These are phyloP conservation scores for Dysmachus trigonus DNA, from an alignment of 2,888 invertebrate species.

Conservation along the genomic window DNA sequence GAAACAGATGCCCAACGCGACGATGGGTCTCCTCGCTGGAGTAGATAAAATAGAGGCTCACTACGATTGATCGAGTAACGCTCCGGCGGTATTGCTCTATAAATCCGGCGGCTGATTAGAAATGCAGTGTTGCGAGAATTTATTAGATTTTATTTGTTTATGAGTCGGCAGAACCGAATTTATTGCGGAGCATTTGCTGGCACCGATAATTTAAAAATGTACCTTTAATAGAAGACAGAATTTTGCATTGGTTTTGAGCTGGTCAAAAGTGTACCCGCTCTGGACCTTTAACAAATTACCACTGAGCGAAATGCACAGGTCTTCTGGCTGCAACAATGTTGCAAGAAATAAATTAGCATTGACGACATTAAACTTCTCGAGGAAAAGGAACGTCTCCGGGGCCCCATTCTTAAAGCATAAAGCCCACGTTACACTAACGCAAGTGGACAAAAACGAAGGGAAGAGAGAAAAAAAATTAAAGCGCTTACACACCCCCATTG, in stretches of 20 bases:
- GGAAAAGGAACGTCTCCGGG: neutral
- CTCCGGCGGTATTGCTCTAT: neutral
- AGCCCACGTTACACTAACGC: neutral
- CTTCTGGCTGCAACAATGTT: neutral
- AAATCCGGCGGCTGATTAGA: neutral
- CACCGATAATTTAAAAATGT: neutral
- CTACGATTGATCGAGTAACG: neutral
- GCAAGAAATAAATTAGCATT: constrained; percentile 33
- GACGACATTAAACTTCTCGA: constrained; percentile 33
- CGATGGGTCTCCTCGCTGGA: neutral
- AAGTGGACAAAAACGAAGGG: neutral
- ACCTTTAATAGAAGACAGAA: neutral
- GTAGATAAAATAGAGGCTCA: neutral
- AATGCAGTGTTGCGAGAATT: neutral
- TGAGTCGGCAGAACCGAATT: neutral
- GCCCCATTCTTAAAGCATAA: neutral
- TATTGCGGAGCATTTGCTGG: neutral
- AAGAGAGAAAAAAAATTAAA: constrained; percentile 9
- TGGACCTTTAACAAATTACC: neutral
- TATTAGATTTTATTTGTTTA: neutral
- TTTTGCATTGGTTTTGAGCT: neutral
- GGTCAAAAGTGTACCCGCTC: neutral
- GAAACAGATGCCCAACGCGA: neutral
- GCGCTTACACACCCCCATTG: constrained; percentile 48
- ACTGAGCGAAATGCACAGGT: neutral